These are phyloP conservation scores for Petrocephalus sullivani DNA, from an alignment of 2,797 vertebrate genomes.

Conservation along the genomic window DNA sequence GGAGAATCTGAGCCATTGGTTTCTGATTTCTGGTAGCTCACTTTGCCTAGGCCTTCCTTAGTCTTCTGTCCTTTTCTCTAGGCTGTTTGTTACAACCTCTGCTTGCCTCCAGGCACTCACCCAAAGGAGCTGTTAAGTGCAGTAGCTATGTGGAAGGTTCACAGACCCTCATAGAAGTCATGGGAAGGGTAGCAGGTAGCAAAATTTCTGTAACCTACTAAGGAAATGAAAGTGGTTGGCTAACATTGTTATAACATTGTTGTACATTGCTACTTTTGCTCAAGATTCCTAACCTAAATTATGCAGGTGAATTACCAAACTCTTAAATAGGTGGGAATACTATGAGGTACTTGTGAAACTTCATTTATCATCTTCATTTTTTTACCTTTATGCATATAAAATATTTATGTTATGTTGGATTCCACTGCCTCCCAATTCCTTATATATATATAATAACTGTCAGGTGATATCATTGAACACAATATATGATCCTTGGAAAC, in stretches of 20 bases:
- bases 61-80: neutral
- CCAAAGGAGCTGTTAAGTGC: neutral
- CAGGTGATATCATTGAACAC: neutral
- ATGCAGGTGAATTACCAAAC: neutral
- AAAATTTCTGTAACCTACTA: neutral
- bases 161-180: neutral
- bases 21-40: neutral
- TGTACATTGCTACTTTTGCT: neutral
- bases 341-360: neutral
- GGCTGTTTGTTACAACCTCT: neutral
- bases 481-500: neutral
- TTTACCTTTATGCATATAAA: neutral
- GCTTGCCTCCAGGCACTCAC: neutral
- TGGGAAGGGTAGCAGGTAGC: neutral
- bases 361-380: neutral
- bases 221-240: neutral
- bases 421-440: neutral
- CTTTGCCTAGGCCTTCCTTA: neutral
- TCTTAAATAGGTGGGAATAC: neutral
- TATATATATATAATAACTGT: neutral
- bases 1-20: neutral
- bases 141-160: neutral
- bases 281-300: neutral
- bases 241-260: neutral
- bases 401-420: neutral